Evolutionary conservation across 2,113 vertebrate genomes (phyloP).

Genomic region (Gulo gulo): DNA sequence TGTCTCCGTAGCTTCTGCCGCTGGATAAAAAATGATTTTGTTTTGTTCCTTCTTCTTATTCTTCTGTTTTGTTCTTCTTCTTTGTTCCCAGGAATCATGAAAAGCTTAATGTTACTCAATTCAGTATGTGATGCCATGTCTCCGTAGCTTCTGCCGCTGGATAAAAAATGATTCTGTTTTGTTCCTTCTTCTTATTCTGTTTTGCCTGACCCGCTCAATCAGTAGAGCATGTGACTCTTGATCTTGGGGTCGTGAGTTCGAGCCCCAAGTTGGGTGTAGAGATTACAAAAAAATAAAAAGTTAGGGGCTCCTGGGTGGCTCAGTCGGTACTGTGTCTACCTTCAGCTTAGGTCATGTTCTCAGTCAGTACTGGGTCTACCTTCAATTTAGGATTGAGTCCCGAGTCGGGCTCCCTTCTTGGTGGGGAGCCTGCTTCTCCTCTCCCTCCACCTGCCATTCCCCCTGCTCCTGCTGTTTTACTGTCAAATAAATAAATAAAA

Average conservation of each 20-base stretch:
- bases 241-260: background rate
- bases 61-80: too few relatives aligned
- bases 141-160: background rate
- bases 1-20: background rate
- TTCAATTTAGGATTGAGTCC: background rate
- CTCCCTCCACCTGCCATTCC: background rate
- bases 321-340: background rate
- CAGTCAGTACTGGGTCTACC: background rate
- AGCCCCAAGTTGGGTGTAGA: background rate
- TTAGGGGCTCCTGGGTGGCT: background rate
- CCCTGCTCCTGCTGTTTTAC: background rate
- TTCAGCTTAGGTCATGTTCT: background rate
- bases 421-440: background rate
- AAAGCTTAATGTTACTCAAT: background rate
- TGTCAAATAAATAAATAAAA: background rate
- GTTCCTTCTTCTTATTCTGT: background rate
- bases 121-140: background rate
- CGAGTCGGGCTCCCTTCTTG: accelerated
- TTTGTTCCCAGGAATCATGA: background rate
- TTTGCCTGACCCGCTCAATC: background rate
- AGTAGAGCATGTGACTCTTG: background rate
- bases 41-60: background rate
- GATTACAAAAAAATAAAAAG: background rate
- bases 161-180: background rate
- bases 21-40: background rate